Base-by-base conservation (phyloP, 2,888 invertebrate genomes). In the Agonopterix subpropinquella region DNA sequence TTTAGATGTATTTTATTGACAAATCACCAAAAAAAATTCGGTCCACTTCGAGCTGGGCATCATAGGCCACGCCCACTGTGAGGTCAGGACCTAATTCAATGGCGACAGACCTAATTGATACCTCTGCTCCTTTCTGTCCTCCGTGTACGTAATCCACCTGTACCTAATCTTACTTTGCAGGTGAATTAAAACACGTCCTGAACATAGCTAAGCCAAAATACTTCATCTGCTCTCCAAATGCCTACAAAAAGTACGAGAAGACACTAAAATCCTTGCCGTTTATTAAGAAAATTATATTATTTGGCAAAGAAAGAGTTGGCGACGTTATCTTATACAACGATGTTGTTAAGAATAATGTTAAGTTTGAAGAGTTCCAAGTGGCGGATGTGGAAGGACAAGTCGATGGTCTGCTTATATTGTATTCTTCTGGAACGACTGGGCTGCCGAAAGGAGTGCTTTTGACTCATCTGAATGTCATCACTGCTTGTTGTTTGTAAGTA, bases 341-440 rank as follows among this genome's bases (percentile, higher is more conserved):
- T 18, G 44, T 83, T 47, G 68, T 67, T 2, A 41, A 47, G n/a
- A 15, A 11, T 11, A 63, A 77, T 51, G 67, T 80, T 0, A 57
- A 53, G 2, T 73, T 56, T 47, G 73, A 77, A 0, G 67, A 77
- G 0, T 83, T 84, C 39, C 39, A 54, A 2, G 55, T 66, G 0
- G 71, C 63, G 0, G 77, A 77, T 7, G 77, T 80, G 0, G 44
- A 62, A 1, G 80, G 80, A 0, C 71, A 75, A 37, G 58, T 47
- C 0, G 85, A 85, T 28, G 61, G 71, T 0, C 39, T 70, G 8
- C 62, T 80, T 8, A 66, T 86, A 11, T 43, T 84, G 28, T 85
- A 83, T 50, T 86, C 86, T 0, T 86, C 85, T 2, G 86, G 86
- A 0, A 86, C 86, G 0, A 85, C 85, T 0, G 85, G 86, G 0